A percentile compares a stretch with the other conserved stretches of the same genome.
Conservation (phyloP, 2,888 invertebrate genomes). For the Lepidochitona cinerea region DNA sequence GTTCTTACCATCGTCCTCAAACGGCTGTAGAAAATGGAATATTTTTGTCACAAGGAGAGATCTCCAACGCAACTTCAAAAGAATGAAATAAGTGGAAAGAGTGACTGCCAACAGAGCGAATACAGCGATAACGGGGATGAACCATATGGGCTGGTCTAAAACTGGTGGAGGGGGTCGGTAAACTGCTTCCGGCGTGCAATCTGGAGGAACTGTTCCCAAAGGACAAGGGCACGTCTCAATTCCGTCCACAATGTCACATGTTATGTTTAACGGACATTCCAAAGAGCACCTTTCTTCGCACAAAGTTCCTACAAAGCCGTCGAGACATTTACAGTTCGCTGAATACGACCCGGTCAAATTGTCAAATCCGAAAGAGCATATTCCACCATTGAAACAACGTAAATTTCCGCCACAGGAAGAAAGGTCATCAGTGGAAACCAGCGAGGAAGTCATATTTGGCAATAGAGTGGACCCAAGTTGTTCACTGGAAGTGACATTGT, state of each 20-base stretch:
- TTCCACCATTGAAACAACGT: too few relatives aligned
- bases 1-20: not conserved
- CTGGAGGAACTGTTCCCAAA: too few relatives aligned
- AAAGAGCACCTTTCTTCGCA: not conserved
- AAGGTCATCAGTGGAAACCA: too few relatives aligned
- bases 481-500: too few relatives aligned
- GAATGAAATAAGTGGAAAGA: not conserved
- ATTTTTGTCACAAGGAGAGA: not conserved
- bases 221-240: not conserved
- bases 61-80: not conserved
- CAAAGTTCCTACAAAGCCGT: not conserved
- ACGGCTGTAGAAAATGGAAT: not conserved
- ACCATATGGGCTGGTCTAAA: too few relatives aligned
- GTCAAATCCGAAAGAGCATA: too few relatives aligned
- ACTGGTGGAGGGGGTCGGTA: too few relatives aligned
- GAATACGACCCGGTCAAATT: too few relatives aligned
- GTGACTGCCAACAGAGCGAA: not conserved
- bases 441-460: too few relatives aligned
- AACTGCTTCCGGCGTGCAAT: too few relatives aligned
- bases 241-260: not conserved
- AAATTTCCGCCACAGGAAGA: too few relatives aligned
- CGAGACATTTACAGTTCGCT: not conserved
- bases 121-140: not conserved
- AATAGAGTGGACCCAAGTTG: too few relatives aligned
- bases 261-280: not conserved